Evolutionary conservation across 1,140 invertebrate genomes (phyloP).

Genomic region (Penaeus indicus): DNA sequence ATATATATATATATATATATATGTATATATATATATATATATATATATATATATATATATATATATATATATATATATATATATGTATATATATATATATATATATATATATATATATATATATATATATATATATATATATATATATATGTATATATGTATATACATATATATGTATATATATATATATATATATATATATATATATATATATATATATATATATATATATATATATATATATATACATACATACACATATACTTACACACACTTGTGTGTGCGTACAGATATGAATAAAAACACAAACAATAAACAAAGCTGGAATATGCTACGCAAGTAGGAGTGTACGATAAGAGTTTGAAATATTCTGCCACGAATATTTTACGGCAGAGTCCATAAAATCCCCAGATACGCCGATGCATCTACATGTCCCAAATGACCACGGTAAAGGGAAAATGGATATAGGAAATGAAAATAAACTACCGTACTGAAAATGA

Average conservation of each 20-base stretch:
- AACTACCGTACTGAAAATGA: no score
- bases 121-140: not conserved
- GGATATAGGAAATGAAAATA: no score
- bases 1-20: constrained; percentile 27
- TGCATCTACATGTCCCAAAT: no score
- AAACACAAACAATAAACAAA: not conserved
- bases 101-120: not conserved
- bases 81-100: not conserved
- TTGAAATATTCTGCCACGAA: no score
- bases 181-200: not conserved
- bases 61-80: constrained; percentile 1
- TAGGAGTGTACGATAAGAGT: no score
- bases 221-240: not conserved
- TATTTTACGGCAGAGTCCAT: no score
- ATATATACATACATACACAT: not conserved
- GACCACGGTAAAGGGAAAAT: no score
- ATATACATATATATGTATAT: constrained; percentile 24
- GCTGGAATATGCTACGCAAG: no score
- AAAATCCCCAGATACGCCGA: no score
- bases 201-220: no score
- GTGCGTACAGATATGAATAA: not conserved
- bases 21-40: constrained; percentile 32
- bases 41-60: constrained; percentile 29
- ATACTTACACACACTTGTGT: not conserved
- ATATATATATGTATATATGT: constrained; percentile 14